Evolutionary conservation across 2,888 invertebrate genomes (phyloP), one percentile per base, ranked within the genome.

Genomic region (Drosophila paramelanica): DNA sequence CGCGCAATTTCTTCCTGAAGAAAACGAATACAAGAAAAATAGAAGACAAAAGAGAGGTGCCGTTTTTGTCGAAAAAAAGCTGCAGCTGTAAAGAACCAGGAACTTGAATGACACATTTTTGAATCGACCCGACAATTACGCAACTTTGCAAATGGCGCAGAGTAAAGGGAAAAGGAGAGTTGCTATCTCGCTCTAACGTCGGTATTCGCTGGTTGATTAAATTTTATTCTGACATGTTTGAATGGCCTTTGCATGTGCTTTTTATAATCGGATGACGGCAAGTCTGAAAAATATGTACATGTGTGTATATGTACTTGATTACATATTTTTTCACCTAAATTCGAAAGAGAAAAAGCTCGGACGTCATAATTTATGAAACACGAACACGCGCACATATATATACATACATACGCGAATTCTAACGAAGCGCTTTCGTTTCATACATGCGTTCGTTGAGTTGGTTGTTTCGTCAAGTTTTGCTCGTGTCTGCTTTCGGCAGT

Each of bases 81-180:
- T 27, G 52, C 50, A 46, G 42, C 53, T 20, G 39, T 33, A 52
- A 50, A 76, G 59, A 75, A 76, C 75, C 76, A 76, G 76, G 76
- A 76, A 76, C 75, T 76, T 86, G 89, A 88, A 90, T 88, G 88
- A 88, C 88, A 88, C 90, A 88, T 90, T 90, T 90, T 77, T 81
- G 74, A 73, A 79, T 77, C 74, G 65, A 84, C 51, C 51, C 62
- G 62, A 68, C 66, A 79, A 90, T 90, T 88, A 88, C 88, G 90
- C 83, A 88, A 90, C 88, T 81, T 81, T 76, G 74, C 67, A 85
- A 84, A 88, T 84, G 82, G 86, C 81, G 71, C 50, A 59, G 67
- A 71, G 62, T 56, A 60, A 70, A 67, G 62, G 33, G 60, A 51
- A 49, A 43, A 51, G 39, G 17, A 65, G 43, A 25, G 31, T 33